Evolutionary conservation across 2,888 invertebrate species (phyloP), one percentile per base, ranked within the genome.

Genomic region (Tenodera sinensis): DNA sequence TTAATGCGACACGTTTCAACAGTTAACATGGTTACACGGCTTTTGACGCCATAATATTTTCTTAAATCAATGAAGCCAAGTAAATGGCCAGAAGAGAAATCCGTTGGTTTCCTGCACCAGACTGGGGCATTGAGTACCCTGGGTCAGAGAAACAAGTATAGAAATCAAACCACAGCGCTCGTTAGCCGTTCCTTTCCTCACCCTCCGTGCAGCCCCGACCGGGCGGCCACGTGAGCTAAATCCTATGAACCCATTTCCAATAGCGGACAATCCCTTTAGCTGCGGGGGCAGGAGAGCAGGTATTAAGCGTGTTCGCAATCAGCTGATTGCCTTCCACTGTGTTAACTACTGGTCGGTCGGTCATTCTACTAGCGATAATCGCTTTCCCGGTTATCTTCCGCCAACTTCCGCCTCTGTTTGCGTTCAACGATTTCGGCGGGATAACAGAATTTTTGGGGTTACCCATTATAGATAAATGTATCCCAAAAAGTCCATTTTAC

Each of bases 221-320:
- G 1, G n/a, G n/a, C 30, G 85, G 34, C 85, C 85, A 85, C 47
- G 47, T 47, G 47, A 47, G 15, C 85, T 85, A 85, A 85, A 85
- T 27, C 47, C 47, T 85, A 85, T 85, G 54, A 85, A 47, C 54
- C 85, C 85, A 85, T 85, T 85, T 85, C 85, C 85, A 85, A 25
- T 47, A 54, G 85, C 54, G 27, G 47, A 85, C 34, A 84, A 28
- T 84, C 34, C 85, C 85, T 54, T 85, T 85, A 47, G 54, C n/a
- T 28, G n/a, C 14, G 14, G 85, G 85, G 85, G 14, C 27, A 20
- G 25, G 54, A 25, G 54, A 71, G 54, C 54, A 71, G 54, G 54
- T 71, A 71, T 71, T 71, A 71, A 71, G 54, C 25, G 54, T 71
- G 54, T 71, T 71, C 54, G 54, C 54, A 71, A 20, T 71, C 54